Conservation (phyloP, 1,140 invertebrate species). For the Phenacoccus solenopsis region DNA sequence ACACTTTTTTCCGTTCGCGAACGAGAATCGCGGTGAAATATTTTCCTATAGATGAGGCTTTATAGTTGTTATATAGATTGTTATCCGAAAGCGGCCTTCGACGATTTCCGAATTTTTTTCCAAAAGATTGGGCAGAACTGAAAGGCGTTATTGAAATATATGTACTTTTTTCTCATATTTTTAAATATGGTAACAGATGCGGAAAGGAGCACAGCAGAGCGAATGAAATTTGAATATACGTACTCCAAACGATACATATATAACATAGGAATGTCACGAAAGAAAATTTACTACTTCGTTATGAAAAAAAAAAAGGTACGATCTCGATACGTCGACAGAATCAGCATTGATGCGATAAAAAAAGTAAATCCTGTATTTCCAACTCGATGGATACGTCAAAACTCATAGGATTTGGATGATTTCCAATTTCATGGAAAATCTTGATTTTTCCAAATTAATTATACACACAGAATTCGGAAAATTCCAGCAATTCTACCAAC, state of each 20-base stretch:
- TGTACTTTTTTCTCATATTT: background rate
- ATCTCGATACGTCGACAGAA: too few relatives aligned
- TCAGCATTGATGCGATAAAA: too few relatives aligned
- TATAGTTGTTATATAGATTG: constrained; percentile 13
- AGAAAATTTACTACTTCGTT: background rate
- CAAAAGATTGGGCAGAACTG: constrained; percentile 13
- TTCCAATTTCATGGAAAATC: too few relatives aligned
- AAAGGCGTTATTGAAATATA: background rate
- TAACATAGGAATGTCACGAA: background rate
- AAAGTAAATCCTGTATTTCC: too few relatives aligned
- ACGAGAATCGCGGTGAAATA: background rate
- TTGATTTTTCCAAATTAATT: too few relatives aligned
- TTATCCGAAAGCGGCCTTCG: constrained; percentile 12
- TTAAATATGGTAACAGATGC: background rate
- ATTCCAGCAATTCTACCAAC: too few relatives aligned
- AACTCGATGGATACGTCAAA: too few relatives aligned
- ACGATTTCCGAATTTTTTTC: constrained; percentile 5
- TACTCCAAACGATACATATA: background rate
- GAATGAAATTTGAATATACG: background rate
- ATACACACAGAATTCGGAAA: too few relatives aligned
- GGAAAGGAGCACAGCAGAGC: background rate
- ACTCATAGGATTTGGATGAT: too few relatives aligned
- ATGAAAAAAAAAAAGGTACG: too few relatives aligned
- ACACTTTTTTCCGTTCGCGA: background rate
- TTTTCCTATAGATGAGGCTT: background rate